phyloP scores from a whole-genome alignment of 2,888 invertebrate genomes.

The Parnassius glacialis region DNA sequence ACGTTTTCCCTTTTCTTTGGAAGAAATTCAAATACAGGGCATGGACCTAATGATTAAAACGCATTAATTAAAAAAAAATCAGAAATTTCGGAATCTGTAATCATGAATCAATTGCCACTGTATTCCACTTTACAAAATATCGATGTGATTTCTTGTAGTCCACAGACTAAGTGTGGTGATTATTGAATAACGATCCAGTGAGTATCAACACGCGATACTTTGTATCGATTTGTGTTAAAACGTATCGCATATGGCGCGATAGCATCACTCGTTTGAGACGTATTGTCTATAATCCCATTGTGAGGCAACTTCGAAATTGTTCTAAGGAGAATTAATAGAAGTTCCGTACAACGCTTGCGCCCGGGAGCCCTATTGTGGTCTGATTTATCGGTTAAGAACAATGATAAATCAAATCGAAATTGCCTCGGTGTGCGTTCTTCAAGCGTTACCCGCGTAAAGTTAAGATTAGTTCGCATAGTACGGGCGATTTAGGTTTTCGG shows the following conservation, averaged over 20 bases:
- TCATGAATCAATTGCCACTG: no score
- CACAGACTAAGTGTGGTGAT: no score
- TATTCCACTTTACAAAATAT: no score
- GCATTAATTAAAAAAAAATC: no score
- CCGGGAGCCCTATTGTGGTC: slow-evolving; percentile 68
- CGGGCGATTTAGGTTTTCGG: slow-evolving; percentile 17
- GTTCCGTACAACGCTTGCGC: slow-evolving; percentile 53
- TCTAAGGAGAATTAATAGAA: slow-evolving; percentile 78
- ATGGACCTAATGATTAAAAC: no score
- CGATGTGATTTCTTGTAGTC: neutral
- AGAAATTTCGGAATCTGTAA: no score
- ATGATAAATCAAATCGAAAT: slow-evolving; percentile 79
- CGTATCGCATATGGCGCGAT: slow-evolving; percentile 44
- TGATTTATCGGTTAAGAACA: slow-evolving; percentile 79
- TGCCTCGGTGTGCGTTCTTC: slow-evolving; percentile 59
- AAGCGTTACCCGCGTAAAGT: slow-evolving; percentile 39
- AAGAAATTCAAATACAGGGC: no score
- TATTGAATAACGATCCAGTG: slow-evolving; percentile 5
- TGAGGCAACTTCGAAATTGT: slow-evolving; percentile 67
- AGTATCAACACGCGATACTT: slow-evolving; percentile 2
- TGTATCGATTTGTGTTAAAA: slow-evolving; percentile 19
- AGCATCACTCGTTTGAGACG: slow-evolving; percentile 67
- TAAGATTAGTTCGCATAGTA: slow-evolving; percentile 28
- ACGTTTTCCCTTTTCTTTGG: no score
- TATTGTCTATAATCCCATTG: slow-evolving; percentile 74